phyloP scores from a whole-genome alignment of 2,888 invertebrate genomes.

The Bruchidius siliquastri region DNA sequence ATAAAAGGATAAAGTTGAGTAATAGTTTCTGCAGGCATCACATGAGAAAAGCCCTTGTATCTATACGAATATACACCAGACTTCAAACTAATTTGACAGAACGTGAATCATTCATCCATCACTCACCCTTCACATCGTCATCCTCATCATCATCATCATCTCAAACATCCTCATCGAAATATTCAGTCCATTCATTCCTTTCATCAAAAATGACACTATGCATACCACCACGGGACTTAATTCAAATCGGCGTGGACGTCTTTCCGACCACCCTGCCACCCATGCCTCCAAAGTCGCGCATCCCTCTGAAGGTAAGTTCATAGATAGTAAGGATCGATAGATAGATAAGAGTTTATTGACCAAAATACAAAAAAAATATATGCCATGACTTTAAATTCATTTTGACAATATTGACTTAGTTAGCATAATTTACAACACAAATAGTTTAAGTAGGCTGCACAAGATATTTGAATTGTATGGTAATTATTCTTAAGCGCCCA shows the following conservation, averaged over 20 bases:
- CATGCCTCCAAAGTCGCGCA: neutral
- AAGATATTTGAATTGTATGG: too few relatives aligned
- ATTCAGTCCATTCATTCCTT: neutral
- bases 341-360: too few relatives aligned
- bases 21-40: too few relatives aligned
- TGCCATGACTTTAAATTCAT: too few relatives aligned
- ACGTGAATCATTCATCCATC: neutral
- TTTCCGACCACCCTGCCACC: neutral
- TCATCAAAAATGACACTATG: neutral
- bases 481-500: too few relatives aligned
- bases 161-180: neutral
- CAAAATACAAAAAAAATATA: too few relatives aligned
- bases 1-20: too few relatives aligned
- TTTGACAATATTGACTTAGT: too few relatives aligned
- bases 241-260: conserved; percentile 2
- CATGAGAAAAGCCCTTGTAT: neutral
- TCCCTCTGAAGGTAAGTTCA: neutral
- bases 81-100: neutral
- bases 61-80: neutral
- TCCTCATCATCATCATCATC: neutral
- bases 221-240: neutral
- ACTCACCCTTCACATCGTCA: neutral
- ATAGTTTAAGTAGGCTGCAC: too few relatives aligned
- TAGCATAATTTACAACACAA: too few relatives aligned
- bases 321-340: neutral